Evolutionary conservation across 1,140 invertebrate genomes (phyloP).

Genomic region (Nasonia vitripennis): DNA sequence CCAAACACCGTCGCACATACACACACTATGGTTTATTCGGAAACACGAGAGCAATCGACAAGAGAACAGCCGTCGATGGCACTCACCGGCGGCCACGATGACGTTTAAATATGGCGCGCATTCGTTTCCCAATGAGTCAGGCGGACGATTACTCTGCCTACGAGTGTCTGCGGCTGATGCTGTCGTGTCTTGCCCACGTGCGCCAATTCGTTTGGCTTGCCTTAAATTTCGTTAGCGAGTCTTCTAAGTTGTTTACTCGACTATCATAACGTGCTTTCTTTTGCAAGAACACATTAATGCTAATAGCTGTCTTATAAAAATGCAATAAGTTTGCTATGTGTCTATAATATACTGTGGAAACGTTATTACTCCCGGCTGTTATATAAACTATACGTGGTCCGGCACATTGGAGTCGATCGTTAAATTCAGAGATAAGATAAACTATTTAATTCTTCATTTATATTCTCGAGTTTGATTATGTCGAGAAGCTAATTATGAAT

Average conservation of each 20-base stretch:
- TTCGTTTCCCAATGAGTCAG: neutral
- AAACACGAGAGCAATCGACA: conserved; percentile 3
- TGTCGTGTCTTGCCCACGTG: neutral
- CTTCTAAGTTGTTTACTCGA: too few relatives aligned
- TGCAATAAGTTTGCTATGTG: too few relatives aligned
- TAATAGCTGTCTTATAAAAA: too few relatives aligned
- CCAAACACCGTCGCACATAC: neutral
- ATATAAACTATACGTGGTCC: too few relatives aligned
- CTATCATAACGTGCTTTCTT: too few relatives aligned
- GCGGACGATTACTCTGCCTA: neutral
- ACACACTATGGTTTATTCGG: neutral
- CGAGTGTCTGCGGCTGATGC: neutral
- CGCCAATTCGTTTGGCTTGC: neutral
- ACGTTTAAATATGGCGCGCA: conserved; percentile 1
- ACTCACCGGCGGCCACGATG: neutral
- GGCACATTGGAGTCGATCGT: too few relatives aligned
- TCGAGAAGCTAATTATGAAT: too few relatives aligned
- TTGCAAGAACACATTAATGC: too few relatives aligned
- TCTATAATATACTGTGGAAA: too few relatives aligned
- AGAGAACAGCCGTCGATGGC: neutral
- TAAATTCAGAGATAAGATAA: neutral
- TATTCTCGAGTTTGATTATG: neutral
- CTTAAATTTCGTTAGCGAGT: neutral
- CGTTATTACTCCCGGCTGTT: too few relatives aligned
- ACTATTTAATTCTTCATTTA: neutral